Evolutionary conservation across 2,797 vertebrate genomes (phyloP), one percentile per base, ranked within the genome.

Genomic region (Pelobates cultripes): DNA sequence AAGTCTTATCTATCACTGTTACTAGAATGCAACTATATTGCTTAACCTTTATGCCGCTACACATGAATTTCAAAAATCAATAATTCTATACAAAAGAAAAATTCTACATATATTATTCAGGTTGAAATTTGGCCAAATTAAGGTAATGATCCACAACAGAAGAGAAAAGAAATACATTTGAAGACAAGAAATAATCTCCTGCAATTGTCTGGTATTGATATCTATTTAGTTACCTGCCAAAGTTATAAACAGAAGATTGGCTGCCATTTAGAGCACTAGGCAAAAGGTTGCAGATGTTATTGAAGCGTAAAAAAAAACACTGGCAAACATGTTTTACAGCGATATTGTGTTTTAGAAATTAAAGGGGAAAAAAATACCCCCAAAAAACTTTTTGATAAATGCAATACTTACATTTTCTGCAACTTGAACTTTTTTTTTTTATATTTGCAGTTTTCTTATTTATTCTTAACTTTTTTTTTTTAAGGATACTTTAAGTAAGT

Each of bases 141-240:
- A 79, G 72, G 77, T 79, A 84, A 79, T 84, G 82, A 79, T 75
- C 77, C 72, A 79, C 70, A 69, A 61, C 71, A 45, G 53, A 60
- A 66, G 53, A 70, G 71, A 78, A 73, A 70, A 82, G 53, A 70
- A 67, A 78, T 42, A 72, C 53, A n/a, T 45, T 41, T 17, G 40
- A 70, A 70, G 82, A 84, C 82, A 75, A 75, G 82, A 63, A 84
- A 75, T 79, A 84, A 84, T 84, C 82, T 74, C 77, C 55, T 43
- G 82, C 82, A 84, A 79, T 84, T 79, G 82, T 79, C 82, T 79
- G 9, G 55, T 84, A 84, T 84, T 84, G 82, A 84, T 84, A 84
- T 79, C 77, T 84, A 79, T 84, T 84, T 84, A 84, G 82, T 71
- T 77, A 79, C 72, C 82, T 74, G 42, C 55, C 74, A 57, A 79